These are phyloP conservation scores for Thereva nobilitata DNA, from an alignment of 2,888 invertebrate species.

Conservation along the genomic window DNA sequence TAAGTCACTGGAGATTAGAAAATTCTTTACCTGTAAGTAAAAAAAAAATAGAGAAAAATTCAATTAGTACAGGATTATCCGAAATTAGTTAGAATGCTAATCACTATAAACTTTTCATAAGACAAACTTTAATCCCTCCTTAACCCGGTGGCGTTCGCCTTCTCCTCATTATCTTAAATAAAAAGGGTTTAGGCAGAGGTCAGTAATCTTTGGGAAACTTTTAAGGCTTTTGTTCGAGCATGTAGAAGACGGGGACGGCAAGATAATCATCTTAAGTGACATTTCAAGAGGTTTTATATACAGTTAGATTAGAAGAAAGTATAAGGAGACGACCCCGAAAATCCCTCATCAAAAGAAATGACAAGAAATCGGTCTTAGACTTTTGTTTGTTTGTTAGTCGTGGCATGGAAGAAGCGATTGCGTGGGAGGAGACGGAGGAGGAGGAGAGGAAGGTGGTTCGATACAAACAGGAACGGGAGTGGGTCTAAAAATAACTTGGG, in stretches of 20 bases:
- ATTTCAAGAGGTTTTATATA: constrained; percentile 14
- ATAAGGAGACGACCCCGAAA: constrained; percentile 9
- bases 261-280: constrained; percentile 35
- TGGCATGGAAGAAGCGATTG: constrained; percentile 3
- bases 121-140: too few relatives aligned
- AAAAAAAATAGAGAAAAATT: constrained; percentile 13
- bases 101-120: too few relatives aligned
- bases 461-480: too few relatives aligned
- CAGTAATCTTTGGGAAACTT: background rate
- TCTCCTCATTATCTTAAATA: background rate
- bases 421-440: too few relatives aligned
- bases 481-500: constrained; percentile 25
- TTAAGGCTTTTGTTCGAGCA: constrained; percentile 3
- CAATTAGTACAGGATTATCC: background rate
- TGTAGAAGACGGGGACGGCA: background rate
- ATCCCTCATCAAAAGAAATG: constrained; percentile 29
- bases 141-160: too few relatives aligned
- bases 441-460: too few relatives aligned
- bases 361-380: constrained; percentile 23
- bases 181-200: constrained; percentile 13
- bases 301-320: constrained; percentile 11
- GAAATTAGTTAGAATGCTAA: too few relatives aligned
- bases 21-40: constrained; percentile 28
- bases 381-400: constrained; percentile 19
- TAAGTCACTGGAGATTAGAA: constrained; percentile 4